These are phyloP conservation scores for Sebastes trivittatus DNA, from an alignment of 2,797 vertebrate genomes.

Conservation along the genomic window DNA sequence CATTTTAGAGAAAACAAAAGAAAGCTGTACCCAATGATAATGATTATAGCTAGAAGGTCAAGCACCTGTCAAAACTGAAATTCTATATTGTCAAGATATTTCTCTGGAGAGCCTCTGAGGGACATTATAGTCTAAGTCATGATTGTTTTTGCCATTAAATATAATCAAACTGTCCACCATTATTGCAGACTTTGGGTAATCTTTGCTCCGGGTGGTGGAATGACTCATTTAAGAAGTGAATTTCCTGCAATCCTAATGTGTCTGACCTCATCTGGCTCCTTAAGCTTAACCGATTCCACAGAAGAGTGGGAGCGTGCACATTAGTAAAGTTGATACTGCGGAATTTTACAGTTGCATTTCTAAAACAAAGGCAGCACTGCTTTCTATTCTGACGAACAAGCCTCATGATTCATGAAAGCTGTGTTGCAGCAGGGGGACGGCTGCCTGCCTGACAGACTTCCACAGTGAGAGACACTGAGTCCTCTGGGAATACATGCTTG, in stretches of 20 bases:
- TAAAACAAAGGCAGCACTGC: conserved; percentile 23
- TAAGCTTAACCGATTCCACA: conserved; percentile 20
- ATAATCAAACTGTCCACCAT: conserved; percentile 43
- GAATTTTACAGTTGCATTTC: conserved; percentile 37
- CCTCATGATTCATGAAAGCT: conserved; percentile 64
- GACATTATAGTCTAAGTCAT: conserved; percentile 33
- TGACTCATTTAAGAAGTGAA: conserved; percentile 50
- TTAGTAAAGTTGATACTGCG: conserved; percentile 18
- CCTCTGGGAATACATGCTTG: conserved; percentile 65
- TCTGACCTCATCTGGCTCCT: conserved; percentile 54
- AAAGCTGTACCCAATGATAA: conserved; percentile 40
- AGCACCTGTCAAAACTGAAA: conserved; percentile 57
- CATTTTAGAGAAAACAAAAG: conserved; percentile 50
- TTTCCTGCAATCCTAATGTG: conserved; percentile 20
- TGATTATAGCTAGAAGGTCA: conserved; percentile 31
- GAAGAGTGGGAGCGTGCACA: conserved; percentile 15
- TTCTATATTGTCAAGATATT: conserved; percentile 24
- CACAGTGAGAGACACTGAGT: conserved; percentile 50
- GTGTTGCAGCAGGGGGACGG: conserved; percentile 10
- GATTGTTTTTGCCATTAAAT: conserved; percentile 56
- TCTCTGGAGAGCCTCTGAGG: conserved; percentile 17
- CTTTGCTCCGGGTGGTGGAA: conserved; percentile 38
- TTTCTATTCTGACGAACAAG: conserved; percentile 48
- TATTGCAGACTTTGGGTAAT: conserved; percentile 51
- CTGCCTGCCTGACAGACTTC: conserved; percentile 57